Conservation (phyloP, 2,113 vertebrate genomes). For the Anarhynchus alexandrinus region DNA sequence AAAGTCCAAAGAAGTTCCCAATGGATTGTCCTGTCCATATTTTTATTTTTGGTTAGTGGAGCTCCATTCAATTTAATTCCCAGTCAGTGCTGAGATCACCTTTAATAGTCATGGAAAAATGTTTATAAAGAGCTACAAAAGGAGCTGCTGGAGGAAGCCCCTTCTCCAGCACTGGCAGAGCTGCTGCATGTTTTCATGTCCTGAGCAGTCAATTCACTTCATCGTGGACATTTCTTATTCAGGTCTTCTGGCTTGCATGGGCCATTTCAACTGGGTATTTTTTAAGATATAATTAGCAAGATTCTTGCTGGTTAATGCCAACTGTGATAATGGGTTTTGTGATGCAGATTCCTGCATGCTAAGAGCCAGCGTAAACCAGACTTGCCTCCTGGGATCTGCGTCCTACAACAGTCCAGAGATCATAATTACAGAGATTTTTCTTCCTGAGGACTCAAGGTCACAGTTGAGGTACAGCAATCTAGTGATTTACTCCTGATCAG, state of each 20-base stretch:
- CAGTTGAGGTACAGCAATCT: not conserved
- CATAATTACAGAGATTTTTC: not conserved
- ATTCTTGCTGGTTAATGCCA: not conserved
- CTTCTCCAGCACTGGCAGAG: not conserved
- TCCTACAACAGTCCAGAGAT: not conserved
- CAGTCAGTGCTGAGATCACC: not conserved
- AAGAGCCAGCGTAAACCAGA: not conserved
- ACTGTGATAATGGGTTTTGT: not conserved
- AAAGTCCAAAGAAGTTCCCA: not conserved
- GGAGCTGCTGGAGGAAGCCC: not conserved
- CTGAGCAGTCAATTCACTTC: not conserved
- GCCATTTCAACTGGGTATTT: not conserved
- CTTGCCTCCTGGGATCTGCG: not conserved
- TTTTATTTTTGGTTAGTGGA: not conserved
- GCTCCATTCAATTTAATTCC: not conserved
- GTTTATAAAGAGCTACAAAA: not conserved
- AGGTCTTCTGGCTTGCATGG: not conserved
- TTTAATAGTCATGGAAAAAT: not conserved
- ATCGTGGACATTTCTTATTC: not conserved
- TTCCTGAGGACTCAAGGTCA: not conserved
- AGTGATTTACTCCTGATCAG: not conserved
- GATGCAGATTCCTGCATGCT: rapidly evolving
- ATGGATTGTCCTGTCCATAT: not conserved
- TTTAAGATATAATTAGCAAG: not conserved
- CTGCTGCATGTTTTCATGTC: not conserved